Evolutionary conservation across 2,113 vertebrate species (phyloP), one percentile per base, ranked within the genome.

Genomic region (Otocyon megalotis): DNA sequence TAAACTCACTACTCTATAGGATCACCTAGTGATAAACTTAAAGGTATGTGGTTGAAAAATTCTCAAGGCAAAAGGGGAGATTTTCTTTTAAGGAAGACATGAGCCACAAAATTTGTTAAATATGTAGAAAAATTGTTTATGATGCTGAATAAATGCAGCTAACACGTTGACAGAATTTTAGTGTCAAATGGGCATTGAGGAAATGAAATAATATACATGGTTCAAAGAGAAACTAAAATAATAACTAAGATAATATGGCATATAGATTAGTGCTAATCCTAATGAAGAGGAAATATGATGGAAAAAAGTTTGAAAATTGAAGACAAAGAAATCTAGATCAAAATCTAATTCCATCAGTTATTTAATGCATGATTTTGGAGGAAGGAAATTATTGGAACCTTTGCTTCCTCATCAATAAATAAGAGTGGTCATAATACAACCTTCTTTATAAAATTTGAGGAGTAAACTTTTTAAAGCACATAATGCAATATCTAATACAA

Each of bases 281-380:
- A 87, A 4, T 65, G 10, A 86, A 87, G 35, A 94, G 13, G 8
- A 90, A 83, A 69, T 56, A 82, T 32, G 5, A 43, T 62, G 43
- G n/a, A 19, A 88, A 88, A 87, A 93, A 60, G 5, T 30, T 48
- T 88, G 37, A 91, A 67, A 0, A 0, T 35, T 56, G 63, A 82
- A 97, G n/a, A 26, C 43, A 80, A 97, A 80, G 35, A 96, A 37
- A 35, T 96, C 58, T 85, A 74, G 10, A n/a, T 92, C 37, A 88
- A 80, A 74, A 53, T 80, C 15, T 53, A 86, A 86, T 37, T 54
- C n/a, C 9, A 63, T 15, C 9, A 77, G 5, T 43, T 54, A 92
- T 35, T 43, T 67, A 63, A 20, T 79, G 12, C 14, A 62, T 71
- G 50, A 77, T n/a, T 43, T 92, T 50, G 15, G 11, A 79, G 12